These are phyloP conservation scores for Yoshiicerus persimilis DNA, from an alignment of 1,140 invertebrate genomes.

Conservation along the genomic window DNA sequence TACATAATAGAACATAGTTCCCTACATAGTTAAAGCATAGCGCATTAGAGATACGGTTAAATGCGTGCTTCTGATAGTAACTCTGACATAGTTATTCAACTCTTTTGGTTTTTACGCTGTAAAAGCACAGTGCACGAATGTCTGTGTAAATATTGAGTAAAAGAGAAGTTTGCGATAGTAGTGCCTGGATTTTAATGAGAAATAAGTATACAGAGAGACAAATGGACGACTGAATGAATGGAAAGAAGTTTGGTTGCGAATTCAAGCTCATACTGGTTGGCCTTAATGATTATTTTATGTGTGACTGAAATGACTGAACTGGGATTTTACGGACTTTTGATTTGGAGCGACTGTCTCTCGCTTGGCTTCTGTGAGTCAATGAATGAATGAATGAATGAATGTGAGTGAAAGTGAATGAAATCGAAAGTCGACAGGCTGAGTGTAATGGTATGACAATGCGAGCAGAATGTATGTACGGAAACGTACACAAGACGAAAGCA, in stretches of 20 bases:
- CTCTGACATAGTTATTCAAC: not conserved
- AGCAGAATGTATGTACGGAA: not conserved
- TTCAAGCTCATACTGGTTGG: not conserved
- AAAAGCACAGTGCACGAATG: not conserved
- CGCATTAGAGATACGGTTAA: not conserved
- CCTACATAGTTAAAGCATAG: not conserved
- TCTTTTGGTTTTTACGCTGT: not conserved
- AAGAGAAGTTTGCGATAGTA: not conserved
- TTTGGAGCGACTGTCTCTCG: not conserved
- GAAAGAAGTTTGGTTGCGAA: not conserved
- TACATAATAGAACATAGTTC: not conserved
- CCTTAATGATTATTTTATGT: not conserved
- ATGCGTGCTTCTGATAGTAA: not conserved
- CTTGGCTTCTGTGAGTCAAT: not conserved
- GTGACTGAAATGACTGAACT: not conserved
- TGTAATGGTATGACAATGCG: no score
- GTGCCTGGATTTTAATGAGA: not conserved
- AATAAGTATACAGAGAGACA: not conserved
- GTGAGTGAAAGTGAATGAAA: slow-evolving; percentile 42
- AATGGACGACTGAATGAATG: not conserved
- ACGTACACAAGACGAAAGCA: no score
- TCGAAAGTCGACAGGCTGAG: slow-evolving; percentile 49
- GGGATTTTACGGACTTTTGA: not conserved
- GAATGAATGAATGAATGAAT: not conserved
- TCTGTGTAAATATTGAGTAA: not conserved